Evolutionary conservation across 2,888 invertebrate species (phyloP).

Genomic region (Latrodectus hesperus): DNA sequence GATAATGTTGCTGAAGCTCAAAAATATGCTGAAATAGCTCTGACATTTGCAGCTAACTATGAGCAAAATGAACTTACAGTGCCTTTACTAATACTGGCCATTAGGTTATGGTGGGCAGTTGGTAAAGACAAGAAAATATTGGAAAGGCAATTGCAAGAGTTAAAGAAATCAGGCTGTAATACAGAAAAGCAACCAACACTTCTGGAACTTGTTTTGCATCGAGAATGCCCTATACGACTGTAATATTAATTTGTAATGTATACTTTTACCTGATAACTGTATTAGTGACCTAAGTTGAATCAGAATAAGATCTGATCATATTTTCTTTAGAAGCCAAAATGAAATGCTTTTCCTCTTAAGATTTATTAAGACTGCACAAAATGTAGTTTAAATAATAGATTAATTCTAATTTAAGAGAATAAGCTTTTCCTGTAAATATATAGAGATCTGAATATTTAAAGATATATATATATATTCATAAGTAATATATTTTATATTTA

Average conservation of each 20-base stretch:
- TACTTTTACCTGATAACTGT: neutral
- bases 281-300: neutral
- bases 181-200: slow-evolving; percentile 71
- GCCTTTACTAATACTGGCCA: slow-evolving; percentile 73
- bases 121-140: slow-evolving; percentile 74
- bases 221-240: slow-evolving; percentile 67
- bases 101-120: slow-evolving; percentile 74
- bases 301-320: neutral
- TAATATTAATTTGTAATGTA: neutral
- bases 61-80: slow-evolving; percentile 72
- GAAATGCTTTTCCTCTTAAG: no score
- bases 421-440: no score
- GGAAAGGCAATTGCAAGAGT: slow-evolving; percentile 72
- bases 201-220: slow-evolving; percentile 71
- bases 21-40: slow-evolving; percentile 73
- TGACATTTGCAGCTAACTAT: slow-evolving; percentile 70
- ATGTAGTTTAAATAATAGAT: no score
- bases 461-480: no score
- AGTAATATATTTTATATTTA: no score
- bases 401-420: no score
- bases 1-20: slow-evolving; percentile 73
- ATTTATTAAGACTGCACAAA: no score
- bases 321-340: no score
- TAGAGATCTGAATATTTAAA: no score
- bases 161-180: slow-evolving; percentile 70